Conservation (phyloP, 1,140 invertebrate genomes). For the Euglossa dilemma region DNA sequence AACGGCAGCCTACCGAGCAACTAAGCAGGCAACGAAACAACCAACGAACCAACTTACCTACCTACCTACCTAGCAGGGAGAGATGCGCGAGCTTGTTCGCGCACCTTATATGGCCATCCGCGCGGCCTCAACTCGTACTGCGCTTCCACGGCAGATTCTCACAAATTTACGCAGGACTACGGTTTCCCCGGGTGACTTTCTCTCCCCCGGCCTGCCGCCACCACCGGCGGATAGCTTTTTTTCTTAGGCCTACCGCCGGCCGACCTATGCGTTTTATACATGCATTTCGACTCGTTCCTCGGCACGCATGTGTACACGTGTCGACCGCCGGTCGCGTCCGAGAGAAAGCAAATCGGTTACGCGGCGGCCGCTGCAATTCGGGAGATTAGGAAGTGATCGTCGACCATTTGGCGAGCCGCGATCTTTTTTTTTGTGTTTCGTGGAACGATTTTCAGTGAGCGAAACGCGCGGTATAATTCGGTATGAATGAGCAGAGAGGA, state of each 20-base stretch:
- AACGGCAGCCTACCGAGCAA: conserved; percentile 58
- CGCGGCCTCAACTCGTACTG: conserved; percentile 71
- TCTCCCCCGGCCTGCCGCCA: conserved; percentile 39
- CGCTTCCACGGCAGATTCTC: conserved; percentile 77
- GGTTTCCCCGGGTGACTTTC: conserved; percentile 58
- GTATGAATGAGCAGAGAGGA: no score
- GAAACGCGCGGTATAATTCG: no score
- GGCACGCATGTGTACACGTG: conserved; percentile 19
- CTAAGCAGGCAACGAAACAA: conserved; percentile 61
- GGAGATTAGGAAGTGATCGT: conserved; percentile 21
- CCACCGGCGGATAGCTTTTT: conserved; percentile 20
- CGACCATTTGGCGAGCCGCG: background rate
- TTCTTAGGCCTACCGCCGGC: background rate
- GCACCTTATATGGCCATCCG: conserved; percentile 81
- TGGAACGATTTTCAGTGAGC: no score
- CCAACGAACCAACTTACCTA: conserved; percentile 68
- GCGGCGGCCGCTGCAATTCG: background rate
- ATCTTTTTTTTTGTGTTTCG: background rate
- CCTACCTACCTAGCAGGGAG: conserved; percentile 76
- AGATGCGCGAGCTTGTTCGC: conserved; percentile 78
- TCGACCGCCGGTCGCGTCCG: conserved; percentile 28
- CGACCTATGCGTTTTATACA: conserved; percentile 30
- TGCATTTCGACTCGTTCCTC: conserved; percentile 31
- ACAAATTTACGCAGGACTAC: conserved; percentile 75
- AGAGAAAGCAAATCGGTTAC: conserved; percentile 39